phyloP scores from a whole-genome alignment of 2,888 invertebrate species.

The Monopis laevigella region DNA sequence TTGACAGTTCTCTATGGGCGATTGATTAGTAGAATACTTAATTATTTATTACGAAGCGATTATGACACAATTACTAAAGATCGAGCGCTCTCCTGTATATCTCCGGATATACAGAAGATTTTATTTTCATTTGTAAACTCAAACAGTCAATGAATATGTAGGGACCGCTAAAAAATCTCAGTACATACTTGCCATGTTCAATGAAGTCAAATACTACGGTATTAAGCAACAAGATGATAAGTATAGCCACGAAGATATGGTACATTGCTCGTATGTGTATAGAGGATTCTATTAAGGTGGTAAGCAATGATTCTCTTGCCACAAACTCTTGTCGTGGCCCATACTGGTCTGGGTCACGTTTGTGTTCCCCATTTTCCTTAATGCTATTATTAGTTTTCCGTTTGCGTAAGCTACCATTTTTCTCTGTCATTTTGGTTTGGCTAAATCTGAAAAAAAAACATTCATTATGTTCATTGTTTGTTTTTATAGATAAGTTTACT shows the following conservation, averaged over 20 bases:
- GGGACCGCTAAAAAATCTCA: neutral
- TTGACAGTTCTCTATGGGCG: too few relatives aligned
- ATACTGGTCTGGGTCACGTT: slow-evolving; percentile 23
- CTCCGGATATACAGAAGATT: too few relatives aligned
- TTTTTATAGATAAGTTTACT: too few relatives aligned
- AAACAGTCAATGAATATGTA: too few relatives aligned
- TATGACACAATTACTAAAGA: too few relatives aligned
- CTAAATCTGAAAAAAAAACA: slow-evolving; percentile 3
- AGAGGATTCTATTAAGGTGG: slow-evolving; percentile 76
- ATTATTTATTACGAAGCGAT: too few relatives aligned
- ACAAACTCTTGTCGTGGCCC: slow-evolving; percentile 57
- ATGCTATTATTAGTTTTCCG: slow-evolving; percentile 18
- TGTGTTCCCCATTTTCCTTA: slow-evolving; percentile 27
- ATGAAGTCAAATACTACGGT: slow-evolving; percentile 78
- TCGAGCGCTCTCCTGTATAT: too few relatives aligned
- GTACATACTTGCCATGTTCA: slow-evolving; percentile 77
- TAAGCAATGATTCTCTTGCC: slow-evolving; percentile 81
- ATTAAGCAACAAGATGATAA: slow-evolving; percentile 77
- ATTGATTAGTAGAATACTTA: too few relatives aligned
- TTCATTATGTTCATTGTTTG: too few relatives aligned
- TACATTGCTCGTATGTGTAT: slow-evolving; percentile 86
- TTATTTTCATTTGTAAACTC: too few relatives aligned
- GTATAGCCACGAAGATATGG: slow-evolving; percentile 82
- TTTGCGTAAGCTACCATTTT: slow-evolving; percentile 19
- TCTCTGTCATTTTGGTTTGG: slow-evolving; percentile 22